These are phyloP conservation scores for Matsumurasca onukii DNA, from an alignment of 1,140 invertebrate genomes.

Conservation along the genomic window DNA sequence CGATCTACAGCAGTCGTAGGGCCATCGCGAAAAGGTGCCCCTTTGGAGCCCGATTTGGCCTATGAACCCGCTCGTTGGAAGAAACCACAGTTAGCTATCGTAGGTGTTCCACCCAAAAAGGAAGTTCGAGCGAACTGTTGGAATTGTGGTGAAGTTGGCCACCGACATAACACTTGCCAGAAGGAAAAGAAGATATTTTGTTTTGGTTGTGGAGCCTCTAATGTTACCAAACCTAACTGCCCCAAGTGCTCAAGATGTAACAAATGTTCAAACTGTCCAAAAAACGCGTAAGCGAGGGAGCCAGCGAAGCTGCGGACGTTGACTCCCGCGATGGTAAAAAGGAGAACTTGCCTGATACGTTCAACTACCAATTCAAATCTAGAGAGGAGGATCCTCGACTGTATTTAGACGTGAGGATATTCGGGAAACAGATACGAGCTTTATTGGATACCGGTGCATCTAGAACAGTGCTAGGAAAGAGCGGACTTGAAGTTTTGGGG, in stretches of 20 bases:
- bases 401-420: not conserved
- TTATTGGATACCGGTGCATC: conserved; percentile 9
- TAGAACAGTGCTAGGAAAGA: not conserved
- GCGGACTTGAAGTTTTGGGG: not conserved
- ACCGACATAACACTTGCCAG: not conserved
- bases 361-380: not conserved
- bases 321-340: no score
- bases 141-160: not conserved
- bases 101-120: not conserved
- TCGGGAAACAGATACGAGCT: not conserved
- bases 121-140: not conserved
- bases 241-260: not conserved
- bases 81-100: not conserved
- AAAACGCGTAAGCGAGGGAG: not conserved
- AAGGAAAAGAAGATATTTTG: not conserved
- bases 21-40: not conserved
- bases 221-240: not conserved
- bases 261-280: not conserved
- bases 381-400: not conserved
- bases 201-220: not conserved
- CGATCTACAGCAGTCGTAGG: not conserved
- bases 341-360: not conserved
- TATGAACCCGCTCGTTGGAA: not conserved
- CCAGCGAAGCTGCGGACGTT: not conserved
- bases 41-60: not conserved